Percentiles rank a stretch among this genome's conserved stretches.
Evolutionary conservation across 2,888 invertebrate species (phyloP).

Genomic region (Lasioglossum oenotherae): DNA sequence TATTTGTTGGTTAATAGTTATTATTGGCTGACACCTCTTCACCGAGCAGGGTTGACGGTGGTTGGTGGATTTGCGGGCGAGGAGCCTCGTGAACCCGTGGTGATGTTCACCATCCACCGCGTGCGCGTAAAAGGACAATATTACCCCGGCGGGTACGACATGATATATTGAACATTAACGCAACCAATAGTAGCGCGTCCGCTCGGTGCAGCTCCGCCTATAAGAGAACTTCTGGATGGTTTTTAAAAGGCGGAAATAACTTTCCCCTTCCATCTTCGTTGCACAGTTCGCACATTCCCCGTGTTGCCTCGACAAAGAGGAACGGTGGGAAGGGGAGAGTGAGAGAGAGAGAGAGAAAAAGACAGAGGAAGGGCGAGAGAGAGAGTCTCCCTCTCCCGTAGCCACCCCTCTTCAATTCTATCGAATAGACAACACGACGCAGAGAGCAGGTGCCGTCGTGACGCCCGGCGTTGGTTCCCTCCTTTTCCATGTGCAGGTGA

Average conservation of each 20-base stretch:
- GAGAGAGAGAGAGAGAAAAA: not conserved
- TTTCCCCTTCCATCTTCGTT: slow-evolving; percentile 44
- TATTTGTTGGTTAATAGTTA: not conserved
- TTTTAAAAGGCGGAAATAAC: slow-evolving; percentile 74
- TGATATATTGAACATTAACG: slow-evolving; percentile 75
- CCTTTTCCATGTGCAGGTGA: slow-evolving; percentile 64
- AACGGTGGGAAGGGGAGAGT: not conserved
- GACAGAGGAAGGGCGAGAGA: not conserved
- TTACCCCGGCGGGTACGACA: slow-evolving; percentile 67
- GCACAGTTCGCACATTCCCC: not conserved
- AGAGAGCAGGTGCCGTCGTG: slow-evolving; percentile 64
- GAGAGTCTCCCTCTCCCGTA: not conserved
- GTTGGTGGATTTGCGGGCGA: not conserved
- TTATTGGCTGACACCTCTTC: not conserved
- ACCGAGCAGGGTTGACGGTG: not conserved
- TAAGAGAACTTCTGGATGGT: slow-evolving; percentile 65
- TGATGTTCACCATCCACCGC: not conserved
- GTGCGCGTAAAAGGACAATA: slow-evolving; percentile 38
- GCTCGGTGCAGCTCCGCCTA: slow-evolving; percentile 74
- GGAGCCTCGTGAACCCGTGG: slow-evolving; percentile 6
- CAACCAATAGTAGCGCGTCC: slow-evolving; percentile 70
- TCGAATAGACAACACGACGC: slow-evolving; percentile 67
- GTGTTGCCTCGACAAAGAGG: slow-evolving; percentile 22
- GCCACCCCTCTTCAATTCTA: slow-evolving; percentile 43
- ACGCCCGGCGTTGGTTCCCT: slow-evolving; percentile 68